phyloP scores from a whole-genome alignment of 1,140 invertebrate genomes.

The Choristoneura fumiferana region DNA sequence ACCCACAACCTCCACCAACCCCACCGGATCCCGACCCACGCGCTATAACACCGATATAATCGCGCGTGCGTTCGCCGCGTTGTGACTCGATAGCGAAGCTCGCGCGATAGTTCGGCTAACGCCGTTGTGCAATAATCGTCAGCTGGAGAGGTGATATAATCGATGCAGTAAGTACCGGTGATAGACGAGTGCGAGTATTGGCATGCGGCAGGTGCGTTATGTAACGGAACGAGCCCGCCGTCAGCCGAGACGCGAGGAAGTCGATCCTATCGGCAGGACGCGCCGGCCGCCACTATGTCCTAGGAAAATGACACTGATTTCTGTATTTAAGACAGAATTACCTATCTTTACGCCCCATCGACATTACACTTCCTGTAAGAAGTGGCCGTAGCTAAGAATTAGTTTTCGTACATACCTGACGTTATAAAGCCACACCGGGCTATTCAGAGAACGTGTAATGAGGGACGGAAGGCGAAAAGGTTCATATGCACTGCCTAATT shows the following conservation, averaged over 20 bases:
- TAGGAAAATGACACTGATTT: neutral
- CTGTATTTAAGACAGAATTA: too few relatives aligned
- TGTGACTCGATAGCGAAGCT: conserved; percentile 15
- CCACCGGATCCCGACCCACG: conserved; percentile 42
- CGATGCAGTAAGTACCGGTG: conserved; percentile 72
- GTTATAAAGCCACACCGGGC: neutral
- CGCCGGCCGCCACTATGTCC: conserved; percentile 8
- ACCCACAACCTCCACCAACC: conserved; percentile 60
- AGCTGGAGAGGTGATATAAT: conserved; percentile 74
- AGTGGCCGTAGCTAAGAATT: too few relatives aligned
- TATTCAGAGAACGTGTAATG: conserved; percentile 30
- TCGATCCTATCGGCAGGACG: conserved; percentile 26
- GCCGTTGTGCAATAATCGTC: conserved; percentile 58
- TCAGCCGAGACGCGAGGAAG: conserved; percentile 16
- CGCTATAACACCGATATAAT: conserved; percentile 38
- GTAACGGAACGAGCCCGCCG: conserved; percentile 51
- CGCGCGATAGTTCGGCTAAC: conserved; percentile 8
- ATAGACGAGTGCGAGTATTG: conserved; percentile 47
- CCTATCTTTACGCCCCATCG: too few relatives aligned
- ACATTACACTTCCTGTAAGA: too few relatives aligned
- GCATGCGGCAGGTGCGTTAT: conserved; percentile 65
- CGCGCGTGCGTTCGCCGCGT: conserved; percentile 17
- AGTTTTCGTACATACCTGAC: neutral
- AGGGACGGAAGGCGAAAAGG: conserved; percentile 18
- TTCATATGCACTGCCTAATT: conserved; percentile 33